Evolutionary conservation across 92 coral and sea anemone species (phyloP).

Genomic region (Epizoanthus illoricatus): DNA sequence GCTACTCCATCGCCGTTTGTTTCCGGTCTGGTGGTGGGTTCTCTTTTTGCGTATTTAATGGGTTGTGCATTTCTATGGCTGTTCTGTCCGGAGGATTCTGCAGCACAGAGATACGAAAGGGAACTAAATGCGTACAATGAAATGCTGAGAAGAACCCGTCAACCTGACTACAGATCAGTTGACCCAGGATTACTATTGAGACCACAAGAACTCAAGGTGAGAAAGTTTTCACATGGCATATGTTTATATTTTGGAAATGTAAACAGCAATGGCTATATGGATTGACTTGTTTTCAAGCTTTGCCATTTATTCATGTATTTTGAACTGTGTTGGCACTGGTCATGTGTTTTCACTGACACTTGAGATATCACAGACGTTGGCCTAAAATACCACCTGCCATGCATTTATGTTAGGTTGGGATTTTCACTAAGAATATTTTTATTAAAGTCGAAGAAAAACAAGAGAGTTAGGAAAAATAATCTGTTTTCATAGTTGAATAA

Average conservation of each 20-base stretch:
- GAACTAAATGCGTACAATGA: constrained; percentile 77
- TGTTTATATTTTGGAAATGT: neutral
- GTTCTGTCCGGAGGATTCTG: constrained; percentile 86
- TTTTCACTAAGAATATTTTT: neutral
- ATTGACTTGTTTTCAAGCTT: neutral
- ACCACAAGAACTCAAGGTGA: constrained; percentile 76
- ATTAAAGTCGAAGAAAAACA: neutral
- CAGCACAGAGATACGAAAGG: constrained; percentile 78
- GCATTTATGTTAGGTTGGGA: constrained; percentile 17
- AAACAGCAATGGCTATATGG: neutral
- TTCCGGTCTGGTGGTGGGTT: constrained; percentile 79
- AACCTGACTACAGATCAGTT: constrained; percentile 47
- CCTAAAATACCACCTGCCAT: constrained; percentile 19
- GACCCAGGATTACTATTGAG: constrained; percentile 69
- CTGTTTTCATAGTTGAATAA: neutral
- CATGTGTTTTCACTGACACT: neutral
- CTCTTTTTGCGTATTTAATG: constrained; percentile 64
- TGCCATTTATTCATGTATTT: neutral
- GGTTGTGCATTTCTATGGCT: constrained; percentile 89
- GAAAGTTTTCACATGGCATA: neutral
- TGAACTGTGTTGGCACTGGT: neutral
- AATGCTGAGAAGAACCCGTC: constrained; percentile 49
- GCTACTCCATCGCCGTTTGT: constrained; percentile 73
- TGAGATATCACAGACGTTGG: neutral
- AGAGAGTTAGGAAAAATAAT: no score